Percentiles rank a stretch among this genome's conserved stretches.
Conservation (phyloP, 2,113 vertebrate genomes). For the Danio rerio region DNA sequence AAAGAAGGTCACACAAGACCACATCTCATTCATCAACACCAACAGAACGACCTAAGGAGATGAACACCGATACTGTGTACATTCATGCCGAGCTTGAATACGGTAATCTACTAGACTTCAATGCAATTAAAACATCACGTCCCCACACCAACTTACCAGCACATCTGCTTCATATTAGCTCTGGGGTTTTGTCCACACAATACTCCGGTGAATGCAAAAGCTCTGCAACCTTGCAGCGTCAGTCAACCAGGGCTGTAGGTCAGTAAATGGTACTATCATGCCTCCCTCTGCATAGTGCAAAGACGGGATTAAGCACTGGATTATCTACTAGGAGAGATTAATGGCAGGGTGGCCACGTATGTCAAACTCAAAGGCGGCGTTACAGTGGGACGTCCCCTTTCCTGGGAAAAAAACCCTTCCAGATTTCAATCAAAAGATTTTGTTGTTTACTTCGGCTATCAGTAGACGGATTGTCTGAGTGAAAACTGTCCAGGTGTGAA, state of each 20-base stretch:
- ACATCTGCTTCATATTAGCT: slow-evolving; percentile 49
- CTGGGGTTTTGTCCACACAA: not conserved
- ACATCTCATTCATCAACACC: slow-evolving; percentile 8
- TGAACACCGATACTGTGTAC: not conserved
- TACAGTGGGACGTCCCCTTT: not conserved
- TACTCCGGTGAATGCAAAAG: not conserved
- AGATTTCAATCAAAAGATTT: not conserved
- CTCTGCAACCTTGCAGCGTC: not conserved
- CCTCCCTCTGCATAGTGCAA: slow-evolving; percentile 16
- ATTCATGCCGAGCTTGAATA: not conserved
- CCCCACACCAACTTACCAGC: slow-evolving; percentile 32
- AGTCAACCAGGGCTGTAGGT: slow-evolving; percentile 3
- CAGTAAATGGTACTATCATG: slow-evolving; percentile 48
- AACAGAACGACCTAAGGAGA: not conserved
- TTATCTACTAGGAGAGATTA: slow-evolving; percentile 51
- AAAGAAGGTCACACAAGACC: not conserved
- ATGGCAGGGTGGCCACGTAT: slow-evolving; percentile 26
- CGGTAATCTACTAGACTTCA: not conserved
- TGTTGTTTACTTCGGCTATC: not conserved
- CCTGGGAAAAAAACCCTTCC: not conserved
- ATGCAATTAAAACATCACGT: not conserved
- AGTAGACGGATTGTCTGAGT: not conserved
- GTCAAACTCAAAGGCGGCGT: not conserved
- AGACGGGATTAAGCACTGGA: slow-evolving; percentile 43
- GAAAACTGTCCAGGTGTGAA: not conserved